Conservation (phyloP, 2,113 vertebrate genomes). For the Xenopus laevis region DNA sequence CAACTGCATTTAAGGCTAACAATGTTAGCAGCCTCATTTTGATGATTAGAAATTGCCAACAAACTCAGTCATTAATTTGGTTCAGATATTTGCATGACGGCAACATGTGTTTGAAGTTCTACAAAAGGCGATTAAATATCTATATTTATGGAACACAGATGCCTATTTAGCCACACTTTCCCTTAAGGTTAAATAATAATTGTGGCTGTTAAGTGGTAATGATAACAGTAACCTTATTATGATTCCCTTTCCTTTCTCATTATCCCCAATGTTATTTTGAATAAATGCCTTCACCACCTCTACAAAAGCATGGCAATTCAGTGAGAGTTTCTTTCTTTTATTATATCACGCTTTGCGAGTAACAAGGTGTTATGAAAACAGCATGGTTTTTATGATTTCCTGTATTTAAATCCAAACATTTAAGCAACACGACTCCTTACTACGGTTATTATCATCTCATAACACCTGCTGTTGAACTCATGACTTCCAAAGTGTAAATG, state of each 20-base stretch:
- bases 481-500: conserved; percentile 46
- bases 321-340: conserved; percentile 39
- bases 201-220: conserved; percentile 33
- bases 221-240: conserved; percentile 40
- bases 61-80: no score
- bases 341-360: conserved; percentile 45
- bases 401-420: conserved; percentile 47
- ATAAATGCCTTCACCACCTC: conserved; percentile 37
- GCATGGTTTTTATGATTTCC: conserved; percentile 43
- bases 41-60: no score
- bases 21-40: no score
- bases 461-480: conserved; percentile 47
- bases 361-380: conserved; percentile 47
- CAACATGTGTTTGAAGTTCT: no score
- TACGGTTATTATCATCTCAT: conserved; percentile 46
- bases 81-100: no score
- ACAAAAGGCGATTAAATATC: no score
- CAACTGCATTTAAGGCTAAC: no score
- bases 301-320: conserved; percentile 37
- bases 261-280: conserved; percentile 26
- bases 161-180: conserved; percentile 13
- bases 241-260: conserved; percentile 34
- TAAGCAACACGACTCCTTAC: conserved; percentile 45
- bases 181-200: conserved; percentile 30
- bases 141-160: no score